Conservation (phyloP, 92 coral and sea anemone genomes). For the Micromussa lordhowensis region DNA sequence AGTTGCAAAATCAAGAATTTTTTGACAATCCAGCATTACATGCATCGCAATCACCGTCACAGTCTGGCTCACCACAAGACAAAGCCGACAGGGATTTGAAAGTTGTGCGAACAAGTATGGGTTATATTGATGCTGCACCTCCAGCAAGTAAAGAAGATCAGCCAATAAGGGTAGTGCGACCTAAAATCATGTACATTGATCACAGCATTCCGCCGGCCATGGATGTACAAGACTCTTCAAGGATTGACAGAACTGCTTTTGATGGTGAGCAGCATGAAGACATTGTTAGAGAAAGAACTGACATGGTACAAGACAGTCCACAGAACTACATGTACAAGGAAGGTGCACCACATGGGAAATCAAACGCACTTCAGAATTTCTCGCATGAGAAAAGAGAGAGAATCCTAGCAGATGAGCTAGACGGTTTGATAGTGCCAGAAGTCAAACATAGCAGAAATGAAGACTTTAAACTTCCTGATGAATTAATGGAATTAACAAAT, state of each 20-base stretch:
- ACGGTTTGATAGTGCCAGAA: slow-evolving; percentile 20
- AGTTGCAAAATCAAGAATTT: background rate
- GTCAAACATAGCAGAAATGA: background rate
- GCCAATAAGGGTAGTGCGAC: slow-evolving; percentile 35
- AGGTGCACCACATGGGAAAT: background rate
- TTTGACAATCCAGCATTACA: background rate
- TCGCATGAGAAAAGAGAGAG: background rate
- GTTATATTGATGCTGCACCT: slow-evolving; percentile 21
- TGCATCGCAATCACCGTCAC: background rate
- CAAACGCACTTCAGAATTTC: background rate
- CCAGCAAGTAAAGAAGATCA: background rate
- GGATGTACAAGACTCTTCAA: slow-evolving; percentile 14
- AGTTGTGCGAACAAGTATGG: slow-evolving; percentile 25
- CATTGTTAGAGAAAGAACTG: background rate
- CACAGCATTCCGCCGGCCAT: background rate
- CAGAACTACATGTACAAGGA: background rate
- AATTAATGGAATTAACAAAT: background rate
- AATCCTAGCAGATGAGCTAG: background rate
- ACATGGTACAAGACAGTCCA: background rate
- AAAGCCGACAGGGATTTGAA: background rate
- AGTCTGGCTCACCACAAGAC: background rate
- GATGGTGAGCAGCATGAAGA: background rate
- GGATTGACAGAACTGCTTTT: background rate
- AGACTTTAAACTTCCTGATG: background rate
- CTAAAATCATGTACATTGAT: slow-evolving; percentile 28